Base-by-base conservation (phyloP, 2,888 invertebrate genomes). In the Melolontha melolontha region DNA sequence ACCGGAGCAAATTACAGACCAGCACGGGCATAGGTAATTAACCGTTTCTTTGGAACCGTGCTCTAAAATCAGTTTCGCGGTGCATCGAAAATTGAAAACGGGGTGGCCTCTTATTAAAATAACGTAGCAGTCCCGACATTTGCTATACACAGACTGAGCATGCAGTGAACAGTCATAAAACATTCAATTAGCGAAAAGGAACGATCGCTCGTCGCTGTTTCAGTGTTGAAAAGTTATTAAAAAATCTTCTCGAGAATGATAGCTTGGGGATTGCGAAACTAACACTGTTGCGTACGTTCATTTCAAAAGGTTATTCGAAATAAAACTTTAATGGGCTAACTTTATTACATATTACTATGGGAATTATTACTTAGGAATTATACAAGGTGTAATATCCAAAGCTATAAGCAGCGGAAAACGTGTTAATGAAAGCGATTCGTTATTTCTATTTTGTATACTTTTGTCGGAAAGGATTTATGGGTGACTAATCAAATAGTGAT, bases 21-120 rank as follows among this genome's bases (percentile, higher is more conserved):
- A 14, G 34, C 34, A 16, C 5, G 22, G 34, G 57, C 57, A 57
- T 57, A 42, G 14, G 27, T 44, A 59, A 59, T 59, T 29, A 44
- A 59, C 11, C 47, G 34, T 27, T 44, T 29, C 12, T 34, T 34
- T 34, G 34, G 34, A 8, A 34, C 34, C 8, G 4, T 34, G 34
- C 6, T 8, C 34, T 10, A 10, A 22, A 10, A 14, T 12, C 27
- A 10, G 14, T 2, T 47, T n/a, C 57, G 57, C 44, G 34, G 14
- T 14, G 47, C 44, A 29, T 11, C 59, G 59, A 59, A 59, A 59
- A 59, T 59, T 59, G 47, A 59, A 59, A 59, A 59, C 34, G 59
- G 59, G 59, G 59, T 59, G 59, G 59, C 47, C 59, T 11, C 6
- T n/a, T 54, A 39, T 34, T 39, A 29, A 11, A 12, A 11, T n/a